Conservation (phyloP, 2,797 vertebrate genomes). For the Gadopsis bispinosus region DNA sequence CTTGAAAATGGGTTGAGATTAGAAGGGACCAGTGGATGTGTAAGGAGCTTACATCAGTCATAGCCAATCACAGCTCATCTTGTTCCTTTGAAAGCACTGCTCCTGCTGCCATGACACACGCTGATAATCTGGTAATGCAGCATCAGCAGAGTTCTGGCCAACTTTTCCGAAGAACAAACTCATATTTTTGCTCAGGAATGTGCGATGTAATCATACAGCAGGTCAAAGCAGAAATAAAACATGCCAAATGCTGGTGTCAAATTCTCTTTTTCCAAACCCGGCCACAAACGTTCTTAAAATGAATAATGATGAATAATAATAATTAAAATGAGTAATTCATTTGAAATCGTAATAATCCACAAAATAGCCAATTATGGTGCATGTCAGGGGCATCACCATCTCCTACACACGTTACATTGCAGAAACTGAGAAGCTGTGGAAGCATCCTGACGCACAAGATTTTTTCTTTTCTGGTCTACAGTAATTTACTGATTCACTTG, state of each 20-base stretch:
- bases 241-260: background rate
- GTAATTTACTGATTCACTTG: background rate
- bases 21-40: slow-evolving; percentile 1
- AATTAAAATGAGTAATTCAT: background rate
- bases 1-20: slow-evolving; percentile 34
- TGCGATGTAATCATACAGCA: background rate
- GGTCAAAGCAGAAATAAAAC: background rate
- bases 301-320: background rate
- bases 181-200: slow-evolving; percentile 4
- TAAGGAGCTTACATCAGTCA: slow-evolving; percentile 24
- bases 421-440: background rate
- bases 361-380: background rate
- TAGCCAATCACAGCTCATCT: slow-evolving; percentile 25
- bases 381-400: background rate
- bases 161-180: slow-evolving; percentile 15
- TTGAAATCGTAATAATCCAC: slow-evolving; percentile 2
- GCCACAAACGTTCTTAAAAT: background rate
- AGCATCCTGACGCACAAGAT: background rate
- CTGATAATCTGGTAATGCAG: slow-evolving; percentile 13
- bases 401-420: background rate
- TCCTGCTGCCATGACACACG: background rate
- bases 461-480: background rate
- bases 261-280: background rate
- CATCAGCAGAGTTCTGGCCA: slow-evolving; percentile 19
- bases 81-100: slow-evolving; percentile 16